A percentile compares a stretch with the other conserved stretches of the same genome.
Evolutionary conservation across 2,113 vertebrate species (phyloP).

Genomic region (Syngnathus typhle): DNA sequence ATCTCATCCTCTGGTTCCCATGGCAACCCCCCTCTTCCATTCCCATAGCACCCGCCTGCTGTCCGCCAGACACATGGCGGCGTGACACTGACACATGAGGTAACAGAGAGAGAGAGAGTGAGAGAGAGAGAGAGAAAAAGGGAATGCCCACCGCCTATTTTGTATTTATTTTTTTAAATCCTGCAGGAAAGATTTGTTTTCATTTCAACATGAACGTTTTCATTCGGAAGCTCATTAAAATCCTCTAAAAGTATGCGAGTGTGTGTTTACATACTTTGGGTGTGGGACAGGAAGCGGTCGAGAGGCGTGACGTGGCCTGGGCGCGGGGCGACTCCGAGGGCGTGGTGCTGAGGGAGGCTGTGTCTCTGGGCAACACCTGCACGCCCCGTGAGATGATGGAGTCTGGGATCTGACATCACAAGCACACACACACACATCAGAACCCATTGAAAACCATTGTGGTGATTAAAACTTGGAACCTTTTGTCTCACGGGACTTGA

Average conservation of each 20-base stretch:
- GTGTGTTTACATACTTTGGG: slow-evolving; percentile 87
- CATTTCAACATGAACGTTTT: slow-evolving; percentile 17
- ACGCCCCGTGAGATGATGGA: slow-evolving; percentile 98
- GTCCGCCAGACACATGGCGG: slow-evolving; percentile 55
- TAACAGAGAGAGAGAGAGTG: slow-evolving; percentile 27
- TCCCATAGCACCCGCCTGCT: slow-evolving; percentile 60
- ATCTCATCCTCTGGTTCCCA: slow-evolving; percentile 52
- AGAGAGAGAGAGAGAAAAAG: slow-evolving; percentile 6
- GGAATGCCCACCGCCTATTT: slow-evolving; percentile 16
- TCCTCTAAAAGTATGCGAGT: not conserved
- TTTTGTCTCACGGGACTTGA: slow-evolving; percentile 10
- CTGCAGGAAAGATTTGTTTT: slow-evolving; percentile 40
- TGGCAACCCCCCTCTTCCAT: slow-evolving; percentile 50
- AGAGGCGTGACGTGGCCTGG: slow-evolving; percentile 97
- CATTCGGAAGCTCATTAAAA: too few relatives aligned
- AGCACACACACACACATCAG: slow-evolving; percentile 24
- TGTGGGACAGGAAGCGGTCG: slow-evolving; percentile 97
- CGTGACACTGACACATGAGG: slow-evolving; percentile 54
- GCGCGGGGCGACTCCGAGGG: slow-evolving; percentile 97
- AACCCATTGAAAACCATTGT: not conserved
- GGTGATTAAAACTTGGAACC: not conserved
- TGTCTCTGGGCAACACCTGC: slow-evolving; percentile 96
- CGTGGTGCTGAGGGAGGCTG: slow-evolving; percentile 96
- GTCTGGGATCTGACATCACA: slow-evolving; percentile 87
- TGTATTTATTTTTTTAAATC: slow-evolving; percentile 23